Base-by-base conservation (phyloP, 2,888 invertebrate genomes). In the Lordiphosa fenestrarum region DNA sequence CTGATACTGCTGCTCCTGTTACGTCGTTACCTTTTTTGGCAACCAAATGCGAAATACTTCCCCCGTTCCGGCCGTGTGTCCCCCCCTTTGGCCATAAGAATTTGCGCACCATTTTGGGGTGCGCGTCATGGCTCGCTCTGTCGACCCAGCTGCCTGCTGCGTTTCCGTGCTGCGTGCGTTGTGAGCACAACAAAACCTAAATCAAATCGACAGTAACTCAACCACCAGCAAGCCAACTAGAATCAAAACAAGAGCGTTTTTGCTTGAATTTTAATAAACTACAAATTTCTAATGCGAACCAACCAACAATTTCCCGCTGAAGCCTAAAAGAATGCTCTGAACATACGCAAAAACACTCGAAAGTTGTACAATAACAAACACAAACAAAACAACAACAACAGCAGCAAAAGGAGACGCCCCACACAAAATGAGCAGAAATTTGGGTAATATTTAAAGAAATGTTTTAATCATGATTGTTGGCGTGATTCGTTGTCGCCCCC, bases 61-160 rank as follows among this genome's bases (percentile, higher is more conserved):
- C 10, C 10, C 30, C 3, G 3, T 19, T 4, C 30, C 6, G 6
- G n/a, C n/a, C n/a, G n/a, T n/a, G n/a, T 2, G 3, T 1, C 23
- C 25, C 25, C 25, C 25, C 15, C 25, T 30, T 15, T 13, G 25
- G 30, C 30, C 42, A 9, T 15, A 46, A 37, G 30, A 57, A 53
- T 59, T 65, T 58, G 76, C 76, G 73, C 76, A 73, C 62, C 46
- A 72, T 63, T 72, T 72, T 75, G 9, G 41, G 48, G 48, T 71
- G 72, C 75, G 73, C 19, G 19, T 19, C 19, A 47, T 30, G 39
- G 35, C 33, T 33, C 30, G 15, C 41, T 19, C 41, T 5, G 25
- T 37, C 15, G 47, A 9, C 48, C 21, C 6, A 23, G n/a, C 30
- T 35, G 30, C 33, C 15, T 51, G 39, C 40, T 47, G 36, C 35